Evolutionary conservation across 1,140 invertebrate genomes (phyloP).

Genomic region (Drosophila takahashii): DNA sequence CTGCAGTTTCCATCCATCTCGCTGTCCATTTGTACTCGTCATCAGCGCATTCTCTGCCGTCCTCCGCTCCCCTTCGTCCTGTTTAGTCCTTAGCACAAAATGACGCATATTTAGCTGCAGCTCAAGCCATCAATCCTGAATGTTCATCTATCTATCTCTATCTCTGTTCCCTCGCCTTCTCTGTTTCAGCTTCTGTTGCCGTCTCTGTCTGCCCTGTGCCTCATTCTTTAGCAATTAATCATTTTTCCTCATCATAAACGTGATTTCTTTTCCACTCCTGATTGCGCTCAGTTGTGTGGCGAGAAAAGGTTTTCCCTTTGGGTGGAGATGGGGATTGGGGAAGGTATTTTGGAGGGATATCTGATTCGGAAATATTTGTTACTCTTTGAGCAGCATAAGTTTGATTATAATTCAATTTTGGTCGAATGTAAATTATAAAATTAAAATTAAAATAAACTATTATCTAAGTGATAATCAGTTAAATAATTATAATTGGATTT

Average conservation of each 20-base stretch:
- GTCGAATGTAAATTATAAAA: too few species aligned
- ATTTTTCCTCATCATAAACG: constrained; percentile 81
- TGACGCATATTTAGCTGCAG: constrained; percentile 82
- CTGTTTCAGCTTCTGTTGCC: constrained; percentile 22
- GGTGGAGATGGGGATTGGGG: not conserved
- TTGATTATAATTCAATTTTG: too few species aligned
- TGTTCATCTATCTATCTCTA: constrained; percentile 51
- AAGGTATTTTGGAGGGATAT: constrained; percentile 19
- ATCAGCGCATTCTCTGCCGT: constrained; percentile 43
- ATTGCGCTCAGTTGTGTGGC: constrained; percentile 55
- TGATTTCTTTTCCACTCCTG: constrained; percentile 73
- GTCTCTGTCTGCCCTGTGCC: constrained; percentile 43
- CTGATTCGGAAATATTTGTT: not conserved
- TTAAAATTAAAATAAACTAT: too few species aligned
- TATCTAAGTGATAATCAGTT: too few species aligned
- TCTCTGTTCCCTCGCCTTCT: constrained; percentile 19
- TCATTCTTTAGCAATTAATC: constrained; percentile 82
- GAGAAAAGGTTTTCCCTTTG: constrained; percentile 21
- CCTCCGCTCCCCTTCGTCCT: constrained; percentile 30
- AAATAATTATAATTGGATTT: too few species aligned
- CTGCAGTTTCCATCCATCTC: constrained; percentile 70
- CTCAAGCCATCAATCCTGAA: constrained; percentile 76
- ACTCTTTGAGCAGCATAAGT: not conserved
- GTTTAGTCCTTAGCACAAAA: constrained; percentile 73
- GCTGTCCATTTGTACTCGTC: constrained; percentile 76